A percentile compares a stretch with the other conserved stretches of the same genome.
Conservation (phyloP, 2,797 vertebrate genomes). For the Sebastolobus alascanus region DNA sequence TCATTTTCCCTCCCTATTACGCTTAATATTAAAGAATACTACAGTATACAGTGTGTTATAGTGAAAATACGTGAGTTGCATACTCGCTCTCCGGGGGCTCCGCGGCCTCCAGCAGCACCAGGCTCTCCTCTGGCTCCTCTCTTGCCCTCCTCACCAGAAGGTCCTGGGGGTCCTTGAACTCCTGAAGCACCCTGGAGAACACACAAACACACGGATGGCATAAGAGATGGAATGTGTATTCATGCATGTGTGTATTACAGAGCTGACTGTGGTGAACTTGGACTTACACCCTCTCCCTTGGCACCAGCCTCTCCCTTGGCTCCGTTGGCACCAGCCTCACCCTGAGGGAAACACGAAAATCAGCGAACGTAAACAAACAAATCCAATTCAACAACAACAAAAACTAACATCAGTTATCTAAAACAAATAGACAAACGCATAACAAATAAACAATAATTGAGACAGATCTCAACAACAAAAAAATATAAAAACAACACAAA, state of each 20-base stretch:
- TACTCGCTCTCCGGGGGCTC: slow-evolving; percentile 93
- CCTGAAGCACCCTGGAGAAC: slow-evolving; percentile 88
- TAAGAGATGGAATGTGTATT: background rate
- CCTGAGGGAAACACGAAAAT: slow-evolving; percentile 81
- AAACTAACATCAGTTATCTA: background rate
- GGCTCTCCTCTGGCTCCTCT: slow-evolving; percentile 96
- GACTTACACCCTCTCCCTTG: slow-evolving; percentile 95
- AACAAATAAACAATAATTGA: background rate
- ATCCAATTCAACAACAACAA: background rate
- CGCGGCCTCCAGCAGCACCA: slow-evolving; percentile 89
- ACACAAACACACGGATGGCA: background rate
- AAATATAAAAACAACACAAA: background rate
- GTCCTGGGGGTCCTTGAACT: slow-evolving; percentile 91
- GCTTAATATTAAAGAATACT: background rate
- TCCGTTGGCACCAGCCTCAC: slow-evolving; percentile 92
- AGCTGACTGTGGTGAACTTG: slow-evolving; percentile 19
- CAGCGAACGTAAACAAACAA: slow-evolving; percentile 21
- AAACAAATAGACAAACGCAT: background rate
- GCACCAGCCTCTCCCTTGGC: slow-evolving; percentile 93
- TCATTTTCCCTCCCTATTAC: background rate
- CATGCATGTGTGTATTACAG: background rate
- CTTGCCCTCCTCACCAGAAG: slow-evolving; percentile 96
- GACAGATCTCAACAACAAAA: background rate
- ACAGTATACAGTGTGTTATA: background rate
- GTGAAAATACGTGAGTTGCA: slow-evolving; percentile 58